These are phyloP conservation scores for Caenorhabditis latens DNA, from an alignment of 1,140 invertebrate species.

Conservation along the genomic window DNA sequence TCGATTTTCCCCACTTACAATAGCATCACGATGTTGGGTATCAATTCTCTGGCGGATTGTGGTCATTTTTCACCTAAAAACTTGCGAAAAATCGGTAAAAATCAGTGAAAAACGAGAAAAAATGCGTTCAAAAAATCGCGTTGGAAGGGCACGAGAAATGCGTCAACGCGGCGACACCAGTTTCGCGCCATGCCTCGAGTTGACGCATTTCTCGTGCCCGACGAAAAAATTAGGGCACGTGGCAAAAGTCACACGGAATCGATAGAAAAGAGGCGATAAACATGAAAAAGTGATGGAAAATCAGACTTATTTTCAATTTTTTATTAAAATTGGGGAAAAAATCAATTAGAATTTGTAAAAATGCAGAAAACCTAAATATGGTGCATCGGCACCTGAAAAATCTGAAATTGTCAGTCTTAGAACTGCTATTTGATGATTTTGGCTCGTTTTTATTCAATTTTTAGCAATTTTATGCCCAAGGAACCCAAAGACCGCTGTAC, in stretches of 20 bases:
- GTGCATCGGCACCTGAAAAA: no score
- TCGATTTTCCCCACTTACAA: background rate
- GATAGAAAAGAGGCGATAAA: background rate
- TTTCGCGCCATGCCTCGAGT: background rate
- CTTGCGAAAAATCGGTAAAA: background rate
- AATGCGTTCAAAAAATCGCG: background rate
- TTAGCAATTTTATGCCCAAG: no score
- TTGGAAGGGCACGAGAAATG: background rate
- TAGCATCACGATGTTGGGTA: slow-evolving; percentile 35
- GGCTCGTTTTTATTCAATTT: no score
- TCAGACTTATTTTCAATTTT: no score
- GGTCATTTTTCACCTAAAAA: slow-evolving; percentile 36
- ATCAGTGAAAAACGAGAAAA: background rate
- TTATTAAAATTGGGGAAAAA: no score
- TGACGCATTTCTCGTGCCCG: background rate
- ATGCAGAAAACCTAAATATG: no score
- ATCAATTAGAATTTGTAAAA: no score
- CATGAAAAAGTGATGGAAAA: background rate
- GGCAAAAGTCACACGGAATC: background rate
- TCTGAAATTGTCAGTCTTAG: no score
- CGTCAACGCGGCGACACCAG: background rate
- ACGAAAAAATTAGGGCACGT: background rate
- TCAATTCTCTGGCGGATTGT: slow-evolving; percentile 42
- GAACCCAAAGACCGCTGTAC: background rate
- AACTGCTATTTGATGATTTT: no score